Percentiles rank a stretch among this genome's conserved stretches.
phyloP scores from a whole-genome alignment of 2,113 vertebrate species.

The Ia io region DNA sequence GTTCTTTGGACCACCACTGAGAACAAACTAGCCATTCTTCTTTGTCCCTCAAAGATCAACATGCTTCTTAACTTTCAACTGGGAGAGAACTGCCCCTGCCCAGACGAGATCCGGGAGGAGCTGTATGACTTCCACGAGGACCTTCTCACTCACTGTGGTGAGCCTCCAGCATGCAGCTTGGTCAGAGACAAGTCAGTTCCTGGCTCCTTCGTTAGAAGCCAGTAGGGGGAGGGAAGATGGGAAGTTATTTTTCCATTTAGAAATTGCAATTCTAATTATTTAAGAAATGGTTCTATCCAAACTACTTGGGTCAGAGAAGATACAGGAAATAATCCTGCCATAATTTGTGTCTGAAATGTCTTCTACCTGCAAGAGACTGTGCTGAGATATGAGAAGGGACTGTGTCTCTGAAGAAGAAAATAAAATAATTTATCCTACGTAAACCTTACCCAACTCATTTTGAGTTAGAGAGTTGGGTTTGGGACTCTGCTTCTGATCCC shows the following conservation, averaged over 20 bases:
- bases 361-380: not conserved
- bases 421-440: not conserved
- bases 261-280: not conserved
- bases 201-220: not conserved
- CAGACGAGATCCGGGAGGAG: constrained; percentile 94
- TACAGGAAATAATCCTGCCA: not conserved
- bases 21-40: not conserved
- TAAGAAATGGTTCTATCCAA: not conserved
- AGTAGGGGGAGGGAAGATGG: too few species aligned
- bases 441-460: not conserved
- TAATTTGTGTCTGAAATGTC: not conserved
- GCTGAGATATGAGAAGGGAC: not conserved
- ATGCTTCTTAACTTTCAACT: constrained; percentile 96
- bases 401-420: not conserved
- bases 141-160: constrained; percentile 95
- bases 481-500: not conserved
- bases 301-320: not conserved
- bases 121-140: constrained; percentile 96
- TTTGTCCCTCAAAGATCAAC: constrained; percentile 89
- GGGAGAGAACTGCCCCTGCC: constrained; percentile 97
- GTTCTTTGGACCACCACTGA: not conserved
- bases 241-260: not conserved
- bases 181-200: not conserved
- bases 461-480: not conserved
- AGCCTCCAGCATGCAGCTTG: constrained; percentile 4